A percentile compares a stretch with the other conserved stretches of the same genome.
Evolutionary conservation across 2,113 vertebrate genomes (phyloP).

Genomic region (Osmerus mordax): DNA sequence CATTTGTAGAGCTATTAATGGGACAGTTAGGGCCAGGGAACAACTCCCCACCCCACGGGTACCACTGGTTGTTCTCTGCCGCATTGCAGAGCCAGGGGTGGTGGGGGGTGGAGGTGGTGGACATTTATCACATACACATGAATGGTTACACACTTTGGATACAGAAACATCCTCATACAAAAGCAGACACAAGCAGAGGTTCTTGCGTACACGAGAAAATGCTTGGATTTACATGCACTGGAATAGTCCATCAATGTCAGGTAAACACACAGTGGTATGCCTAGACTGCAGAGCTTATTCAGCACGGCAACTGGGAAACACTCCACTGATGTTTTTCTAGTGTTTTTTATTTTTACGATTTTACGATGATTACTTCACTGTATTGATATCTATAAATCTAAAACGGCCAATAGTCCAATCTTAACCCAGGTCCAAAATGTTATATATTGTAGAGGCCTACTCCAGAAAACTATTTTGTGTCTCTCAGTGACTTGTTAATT

Average conservation of each 20-base stretch:
- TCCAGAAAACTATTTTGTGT: too few relatives aligned
- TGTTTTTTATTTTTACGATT: neutral
- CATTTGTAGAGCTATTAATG: too few relatives aligned
- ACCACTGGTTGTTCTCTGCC: neutral
- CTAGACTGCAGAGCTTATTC: neutral
- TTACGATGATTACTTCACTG: neutral
- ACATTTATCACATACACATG: too few relatives aligned
- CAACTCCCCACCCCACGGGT: too few relatives aligned
- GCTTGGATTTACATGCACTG: too few relatives aligned
- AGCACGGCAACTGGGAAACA: neutral
- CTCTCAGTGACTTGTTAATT: too few relatives aligned
- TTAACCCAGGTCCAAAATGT: too few relatives aligned
- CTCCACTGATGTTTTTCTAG: neutral
- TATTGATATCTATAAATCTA: neutral
- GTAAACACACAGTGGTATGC: too few relatives aligned
- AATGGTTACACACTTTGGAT: neutral
- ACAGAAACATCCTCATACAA: neutral
- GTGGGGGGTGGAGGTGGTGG: neutral
- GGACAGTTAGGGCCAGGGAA: too few relatives aligned
- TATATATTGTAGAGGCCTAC: too few relatives aligned
- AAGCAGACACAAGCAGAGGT: neutral
- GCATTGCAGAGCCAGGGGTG: slow-evolving; percentile 31
- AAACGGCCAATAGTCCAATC: too few relatives aligned
- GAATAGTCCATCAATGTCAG: too few relatives aligned
- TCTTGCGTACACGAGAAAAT: neutral